Conservation (phyloP, 2,797 vertebrate species). For the Epinephelus coioides region DNA sequence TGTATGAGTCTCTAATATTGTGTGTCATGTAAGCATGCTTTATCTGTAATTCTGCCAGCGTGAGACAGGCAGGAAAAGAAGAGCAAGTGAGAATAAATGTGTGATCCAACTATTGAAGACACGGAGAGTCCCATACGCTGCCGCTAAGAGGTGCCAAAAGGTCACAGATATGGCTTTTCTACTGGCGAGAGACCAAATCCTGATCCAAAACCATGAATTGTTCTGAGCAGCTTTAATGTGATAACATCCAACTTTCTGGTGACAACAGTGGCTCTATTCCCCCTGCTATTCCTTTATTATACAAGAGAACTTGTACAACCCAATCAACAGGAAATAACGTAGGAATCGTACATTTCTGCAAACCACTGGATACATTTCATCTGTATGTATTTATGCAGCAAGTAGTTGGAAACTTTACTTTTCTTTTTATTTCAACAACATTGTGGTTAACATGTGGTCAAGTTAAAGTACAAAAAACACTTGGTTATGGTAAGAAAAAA, state of each 20-base stretch:
- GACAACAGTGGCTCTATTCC: background rate
- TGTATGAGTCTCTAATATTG: slow-evolving; percentile 16
- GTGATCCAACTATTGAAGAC: slow-evolving; percentile 31
- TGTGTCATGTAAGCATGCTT: background rate
- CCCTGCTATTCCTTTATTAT: background rate
- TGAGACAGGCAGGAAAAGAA: slow-evolving; percentile 5
- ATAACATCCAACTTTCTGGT: background rate
- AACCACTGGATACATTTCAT: no score
- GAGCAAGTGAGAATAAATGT: slow-evolving; percentile 7
- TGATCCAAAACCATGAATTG: slow-evolving; percentile 1
- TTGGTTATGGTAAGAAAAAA: no score
- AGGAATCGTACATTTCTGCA: no score
- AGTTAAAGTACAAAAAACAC: no score
- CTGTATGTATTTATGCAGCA: no score
- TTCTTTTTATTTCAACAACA: no score
- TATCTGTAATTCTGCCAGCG: background rate
- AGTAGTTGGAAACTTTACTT: no score
- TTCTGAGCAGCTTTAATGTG: background rate
- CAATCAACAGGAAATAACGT: no score
- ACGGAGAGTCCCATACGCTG: background rate
- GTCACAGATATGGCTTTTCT: background rate
- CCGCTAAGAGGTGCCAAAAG: slow-evolving; percentile 25
- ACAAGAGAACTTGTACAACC: background rate
- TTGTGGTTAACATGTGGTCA: no score
- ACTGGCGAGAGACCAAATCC: background rate